Evolutionary conservation across 2,113 vertebrate genomes (phyloP), one percentile per base, ranked within the genome.

Genomic region (Aythya baeri): DNA sequence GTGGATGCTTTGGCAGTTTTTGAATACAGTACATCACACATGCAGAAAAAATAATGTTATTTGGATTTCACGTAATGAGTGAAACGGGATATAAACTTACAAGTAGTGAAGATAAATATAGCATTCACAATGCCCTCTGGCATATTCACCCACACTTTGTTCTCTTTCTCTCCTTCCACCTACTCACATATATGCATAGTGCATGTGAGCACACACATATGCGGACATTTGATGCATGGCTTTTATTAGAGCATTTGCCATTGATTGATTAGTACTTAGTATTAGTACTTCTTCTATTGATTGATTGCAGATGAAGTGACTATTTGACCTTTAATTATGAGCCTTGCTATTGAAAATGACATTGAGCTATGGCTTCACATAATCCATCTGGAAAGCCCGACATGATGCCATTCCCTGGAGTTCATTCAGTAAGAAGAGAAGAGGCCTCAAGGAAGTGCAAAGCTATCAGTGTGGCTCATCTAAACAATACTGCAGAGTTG

Each of bases 321-420:
- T 98, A 98, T 98, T 99, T 99, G 99, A 99, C 99, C 99, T 99
- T 99, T 99, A 99, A 99, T 99, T 99, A 99, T 98, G 98, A 98
- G 98, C 96, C 98, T 97, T 98, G 98, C 97, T 98, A 98, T 98
- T 98, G 98, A 98, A 98, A 98, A 98, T 98, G 98, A 98, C 98
- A 98, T 98, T 98, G 98, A 98, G 98, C 98, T 98, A 98, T 98
- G 98, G 98, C 97, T 98, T 96, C 98, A 98, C 97, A 97, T 98
- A 98, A 98, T 98, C 98, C 98, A 98, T 98, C 98, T 98, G 98
- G 98, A 98, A 98, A 98, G 96, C 98, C 98, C 98, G 98, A 99
- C 98, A 97, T 99, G 98, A 98, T 98, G 98, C 98, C 82, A 89
- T 98, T 99, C 98, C 98, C 98, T 95, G 97, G 98, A 98, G 98